Conservation (phyloP, 2,888 invertebrate genomes). For the Lithophane socia region DNA sequence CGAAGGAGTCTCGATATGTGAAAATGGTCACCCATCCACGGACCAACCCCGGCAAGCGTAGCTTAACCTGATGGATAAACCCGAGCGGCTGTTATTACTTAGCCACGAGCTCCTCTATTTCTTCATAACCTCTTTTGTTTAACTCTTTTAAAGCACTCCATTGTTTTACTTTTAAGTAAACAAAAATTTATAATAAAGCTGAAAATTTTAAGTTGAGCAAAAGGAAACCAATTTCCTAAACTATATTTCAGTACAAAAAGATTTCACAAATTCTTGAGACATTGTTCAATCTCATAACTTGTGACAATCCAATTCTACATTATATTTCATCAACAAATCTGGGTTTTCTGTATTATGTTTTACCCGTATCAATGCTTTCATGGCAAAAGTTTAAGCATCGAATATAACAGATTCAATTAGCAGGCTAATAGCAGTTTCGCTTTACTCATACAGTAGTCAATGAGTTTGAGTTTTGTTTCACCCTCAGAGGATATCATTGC, state of each 20-base stretch:
- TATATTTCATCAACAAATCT: neutral
- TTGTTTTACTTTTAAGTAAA: neutral
- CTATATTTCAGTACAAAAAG: neutral
- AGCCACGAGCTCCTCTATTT: no score
- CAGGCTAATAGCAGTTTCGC: slow-evolving; percentile 16
- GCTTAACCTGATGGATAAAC: no score
- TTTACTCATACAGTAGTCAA: slow-evolving; percentile 35
- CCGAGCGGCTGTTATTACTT: no score
- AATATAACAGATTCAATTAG: slow-evolving; percentile 48
- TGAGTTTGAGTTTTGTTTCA: slow-evolving; percentile 7
- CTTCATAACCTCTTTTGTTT: no score
- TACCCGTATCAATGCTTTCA: slow-evolving; percentile 1
- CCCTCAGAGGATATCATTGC: slow-evolving; percentile 25
- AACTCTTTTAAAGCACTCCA: no score
- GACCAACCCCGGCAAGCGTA: no score
- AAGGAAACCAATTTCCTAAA: neutral
- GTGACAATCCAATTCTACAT: neutral
- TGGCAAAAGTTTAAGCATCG: slow-evolving; percentile 25
- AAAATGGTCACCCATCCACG: no score
- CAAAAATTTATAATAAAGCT: neutral
- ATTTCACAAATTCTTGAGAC: neutral
- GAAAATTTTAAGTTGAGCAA: neutral
- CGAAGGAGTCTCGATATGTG: no score
- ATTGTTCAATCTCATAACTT: neutral
- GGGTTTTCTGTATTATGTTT: neutral